Evolutionary conservation across 1,140 invertebrate species (phyloP), one percentile per base, ranked within the genome.

Genomic region (Teleopsis dalmanni): DNA sequence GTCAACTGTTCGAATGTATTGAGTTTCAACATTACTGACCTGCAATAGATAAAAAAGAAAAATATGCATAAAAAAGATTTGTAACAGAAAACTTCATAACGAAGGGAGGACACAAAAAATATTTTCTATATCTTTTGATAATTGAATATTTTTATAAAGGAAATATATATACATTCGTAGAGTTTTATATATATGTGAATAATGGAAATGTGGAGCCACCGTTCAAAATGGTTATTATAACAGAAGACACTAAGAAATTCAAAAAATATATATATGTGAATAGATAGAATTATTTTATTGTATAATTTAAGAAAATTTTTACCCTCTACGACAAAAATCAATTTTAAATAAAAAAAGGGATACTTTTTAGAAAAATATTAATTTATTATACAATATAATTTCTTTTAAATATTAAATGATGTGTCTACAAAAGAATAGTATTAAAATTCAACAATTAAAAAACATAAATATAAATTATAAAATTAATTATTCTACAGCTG

Each of bases 1-100:
- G 58, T 65, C 71, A 47, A 66, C 52, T 37, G 67, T 68, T 29
- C 54, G 59, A 27, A 70, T 65, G 38, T 59, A 69, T 54, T 66
- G 57, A 6, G 57, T 57, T 45, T 70, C 65, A 33, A 53, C 52
- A 19, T 55, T 58, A 38, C 55, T 55, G 34, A 67, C 56, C 65
- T 67, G 45, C 14, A 36, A 33, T 5, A n/a, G 43, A 52, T 40
- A 42, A 41, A 9, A 40, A 19, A 16, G 18, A n/a, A 14, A 18
- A 19, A 23, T 33, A 14, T 0, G 37, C 8, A 40, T 25, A 37
- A 25, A 19, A 3, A 21, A 27, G n/a, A 11, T 16, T 11, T 9
- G 13, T 42, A 18, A 27, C 9, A 10, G 3, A 22, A 14, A n/a
- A 34, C n/a, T 13, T 8, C 23, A 16, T 26, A 42, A 16, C 13